phyloP scores from a whole-genome alignment of 2,888 invertebrate species.

The Diadromus collaris region DNA sequence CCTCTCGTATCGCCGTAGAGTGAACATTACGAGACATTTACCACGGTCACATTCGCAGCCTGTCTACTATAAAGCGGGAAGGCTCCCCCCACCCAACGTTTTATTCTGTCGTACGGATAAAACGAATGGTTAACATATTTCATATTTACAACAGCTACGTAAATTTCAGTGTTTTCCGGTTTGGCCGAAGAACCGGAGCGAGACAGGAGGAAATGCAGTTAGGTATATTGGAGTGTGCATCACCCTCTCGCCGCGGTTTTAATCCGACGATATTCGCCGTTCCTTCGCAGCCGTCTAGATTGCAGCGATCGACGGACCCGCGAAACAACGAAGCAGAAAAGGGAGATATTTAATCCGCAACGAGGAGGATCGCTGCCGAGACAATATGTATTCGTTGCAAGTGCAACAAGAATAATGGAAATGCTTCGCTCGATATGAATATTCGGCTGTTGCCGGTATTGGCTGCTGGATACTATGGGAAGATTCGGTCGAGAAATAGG shows the following conservation, averaged over 20 bases:
- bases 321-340: not conserved
- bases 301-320: not conserved
- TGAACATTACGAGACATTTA: conserved; percentile 22
- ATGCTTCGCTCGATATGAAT: conserved; percentile 22
- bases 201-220: not conserved
- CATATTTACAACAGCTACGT: conserved; percentile 13
- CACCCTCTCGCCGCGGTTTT: not conserved
- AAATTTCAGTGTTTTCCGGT: not conserved
- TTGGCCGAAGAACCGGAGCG: not conserved
- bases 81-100: not conserved
- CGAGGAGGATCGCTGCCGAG: not conserved
- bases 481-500: conserved; percentile 22
- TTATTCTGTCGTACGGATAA: conserved; percentile 5
- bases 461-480: not conserved
- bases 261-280: not conserved
- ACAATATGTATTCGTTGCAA: not conserved
- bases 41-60: conserved; percentile 1
- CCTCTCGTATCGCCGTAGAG: conserved; percentile 24
- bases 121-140: conserved; percentile 16
- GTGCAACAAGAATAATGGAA: conserved; percentile 3
- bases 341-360: not conserved
- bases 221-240: not conserved
- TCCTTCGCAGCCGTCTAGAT: conserved; percentile 6
- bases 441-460: conserved; percentile 20
- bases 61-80: conserved; percentile 30